Conservation (phyloP, 2,888 invertebrate genomes). For the Scaptodrosophila latifasciaeformis region DNA sequence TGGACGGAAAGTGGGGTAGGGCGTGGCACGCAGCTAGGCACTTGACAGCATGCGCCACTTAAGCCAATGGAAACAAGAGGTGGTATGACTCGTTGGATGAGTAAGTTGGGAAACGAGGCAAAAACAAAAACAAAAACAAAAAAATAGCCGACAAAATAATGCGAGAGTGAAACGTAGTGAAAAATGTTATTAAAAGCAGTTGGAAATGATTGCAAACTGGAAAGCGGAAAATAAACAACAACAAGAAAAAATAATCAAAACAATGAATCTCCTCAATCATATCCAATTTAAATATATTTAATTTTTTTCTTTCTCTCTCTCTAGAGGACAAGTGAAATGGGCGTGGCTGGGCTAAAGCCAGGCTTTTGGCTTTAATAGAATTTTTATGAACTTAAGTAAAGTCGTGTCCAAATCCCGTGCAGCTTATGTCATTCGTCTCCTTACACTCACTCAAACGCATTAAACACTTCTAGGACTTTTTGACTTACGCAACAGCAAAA, state of each 20-base stretch:
- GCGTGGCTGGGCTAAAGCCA: constrained; percentile 33
- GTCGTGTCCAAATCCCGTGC: constrained; percentile 61
- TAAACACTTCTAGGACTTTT: constrained; percentile 39
- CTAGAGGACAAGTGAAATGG: constrained; percentile 12
- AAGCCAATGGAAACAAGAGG: constrained; percentile 26
- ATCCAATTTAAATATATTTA: constrained; percentile 22
- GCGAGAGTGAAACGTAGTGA: constrained; percentile 36
- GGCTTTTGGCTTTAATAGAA: constrained; percentile 56
- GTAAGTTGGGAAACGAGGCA: constrained; percentile 16
- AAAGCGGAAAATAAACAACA: constrained; percentile 10
- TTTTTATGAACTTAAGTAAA: constrained; percentile 67
- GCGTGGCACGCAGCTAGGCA: constrained; percentile 39
- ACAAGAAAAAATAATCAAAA: constrained; percentile 18
- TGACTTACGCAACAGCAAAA: constrained; percentile 66
- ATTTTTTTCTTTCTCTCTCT: neutral
- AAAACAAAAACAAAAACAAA: constrained; percentile 3
- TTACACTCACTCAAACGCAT: constrained; percentile 15
- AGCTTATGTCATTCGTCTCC: constrained; percentile 34
- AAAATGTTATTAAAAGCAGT: constrained; percentile 62
- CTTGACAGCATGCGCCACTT: constrained; percentile 46
- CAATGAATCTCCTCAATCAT: constrained; percentile 29
- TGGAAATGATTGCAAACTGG: constrained; percentile 53
- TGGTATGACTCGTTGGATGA: too few species aligned
- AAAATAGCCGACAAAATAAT: neutral
- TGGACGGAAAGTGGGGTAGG: constrained; percentile 22